Conservation (phyloP, 2,797 vertebrate species). For the Somateria mollissima region DNA sequence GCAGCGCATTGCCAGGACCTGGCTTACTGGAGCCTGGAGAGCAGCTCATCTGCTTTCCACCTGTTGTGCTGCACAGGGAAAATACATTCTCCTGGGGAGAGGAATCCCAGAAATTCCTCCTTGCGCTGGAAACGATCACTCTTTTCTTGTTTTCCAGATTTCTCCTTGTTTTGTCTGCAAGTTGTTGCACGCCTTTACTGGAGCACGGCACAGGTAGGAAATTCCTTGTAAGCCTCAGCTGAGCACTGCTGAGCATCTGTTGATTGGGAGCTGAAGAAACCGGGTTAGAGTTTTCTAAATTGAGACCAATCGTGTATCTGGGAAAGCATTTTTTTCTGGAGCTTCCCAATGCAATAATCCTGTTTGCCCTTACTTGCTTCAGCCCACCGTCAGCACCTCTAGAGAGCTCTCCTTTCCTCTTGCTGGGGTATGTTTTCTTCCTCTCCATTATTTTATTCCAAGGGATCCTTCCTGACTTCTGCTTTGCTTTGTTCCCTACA, state of each 20-base stretch:
- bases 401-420: neutral
- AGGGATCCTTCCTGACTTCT: slow-evolving; percentile 14
- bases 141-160: neutral
- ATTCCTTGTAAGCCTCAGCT: neutral
- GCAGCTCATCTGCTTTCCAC: slow-evolving; percentile 67
- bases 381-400: neutral
- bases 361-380: slow-evolving; percentile 9
- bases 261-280: neutral
- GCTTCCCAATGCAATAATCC: neutral
- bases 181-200: neutral
- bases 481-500: neutral
- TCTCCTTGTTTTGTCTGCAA: neutral
- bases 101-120: neutral
- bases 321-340: neutral
- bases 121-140: neutral
- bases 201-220: neutral
- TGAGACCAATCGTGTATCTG: neutral
- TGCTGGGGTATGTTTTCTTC: neutral
- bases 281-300: neutral
- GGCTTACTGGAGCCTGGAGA: neutral
- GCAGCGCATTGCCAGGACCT: neutral
- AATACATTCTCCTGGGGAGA: slow-evolving; percentile 70
- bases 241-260: neutral
- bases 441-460: slow-evolving; percentile 1
- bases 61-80: neutral